phyloP scores from a whole-genome alignment of 2,797 vertebrate genomes.

The Scomberomorus guttatus region DNA sequence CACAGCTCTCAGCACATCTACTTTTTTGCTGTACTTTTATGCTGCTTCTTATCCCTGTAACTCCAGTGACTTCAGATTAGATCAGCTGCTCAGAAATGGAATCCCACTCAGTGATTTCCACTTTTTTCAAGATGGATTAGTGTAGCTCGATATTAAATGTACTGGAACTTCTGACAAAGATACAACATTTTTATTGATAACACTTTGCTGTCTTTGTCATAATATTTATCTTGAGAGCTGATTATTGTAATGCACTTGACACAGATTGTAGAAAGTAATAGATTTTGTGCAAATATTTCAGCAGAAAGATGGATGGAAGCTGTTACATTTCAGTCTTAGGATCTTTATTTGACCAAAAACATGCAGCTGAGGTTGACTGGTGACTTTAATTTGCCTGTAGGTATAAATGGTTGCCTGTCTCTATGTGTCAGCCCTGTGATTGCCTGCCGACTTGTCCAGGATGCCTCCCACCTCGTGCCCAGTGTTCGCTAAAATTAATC shows the following conservation, averaged over 20 bases:
- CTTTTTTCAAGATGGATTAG: background rate
- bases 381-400: too few relatives aligned
- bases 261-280: background rate
- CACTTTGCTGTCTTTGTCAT: background rate
- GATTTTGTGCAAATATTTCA: background rate
- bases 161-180: background rate
- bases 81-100: background rate
- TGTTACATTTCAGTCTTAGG: background rate
- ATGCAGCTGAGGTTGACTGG: too few relatives aligned
- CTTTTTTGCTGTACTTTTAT: background rate
- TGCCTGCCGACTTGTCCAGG: background rate
- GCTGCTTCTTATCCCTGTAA: background rate
- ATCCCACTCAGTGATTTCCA: background rate
- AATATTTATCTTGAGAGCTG: background rate
- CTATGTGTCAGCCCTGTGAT: conserved; percentile 4
- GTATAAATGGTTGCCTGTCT: too few relatives aligned
- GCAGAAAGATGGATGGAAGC: background rate
- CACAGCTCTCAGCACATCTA: background rate
- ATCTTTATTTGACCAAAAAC: too few relatives aligned
- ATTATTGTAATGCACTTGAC: background rate
- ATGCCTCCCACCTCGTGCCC: conserved; percentile 14
- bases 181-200: background rate
- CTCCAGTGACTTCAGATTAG: background rate
- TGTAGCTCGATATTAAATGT: background rate
- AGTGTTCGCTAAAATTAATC: background rate